Percentiles rank a stretch among this genome's conserved stretches.
These are phyloP conservation scores for Philonicus albiceps DNA, from an alignment of 2,888 invertebrate genomes.

Conservation along the genomic window DNA sequence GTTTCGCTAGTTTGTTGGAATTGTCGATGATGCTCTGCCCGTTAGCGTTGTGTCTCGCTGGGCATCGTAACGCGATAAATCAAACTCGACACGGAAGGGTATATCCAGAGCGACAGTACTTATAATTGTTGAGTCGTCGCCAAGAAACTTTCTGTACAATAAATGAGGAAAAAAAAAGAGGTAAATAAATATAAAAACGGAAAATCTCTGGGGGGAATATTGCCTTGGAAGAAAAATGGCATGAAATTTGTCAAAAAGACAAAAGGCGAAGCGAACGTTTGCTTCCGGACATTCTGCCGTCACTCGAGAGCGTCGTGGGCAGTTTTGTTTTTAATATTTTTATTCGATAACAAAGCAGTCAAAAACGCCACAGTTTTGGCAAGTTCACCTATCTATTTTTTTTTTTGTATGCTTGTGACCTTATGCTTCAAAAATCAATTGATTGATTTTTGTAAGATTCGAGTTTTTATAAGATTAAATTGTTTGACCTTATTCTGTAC, in stretches of 20 bases:
- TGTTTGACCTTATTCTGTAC: no score
- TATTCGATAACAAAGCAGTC: not conserved
- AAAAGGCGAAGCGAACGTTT: not conserved
- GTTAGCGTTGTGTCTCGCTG: slow-evolving; percentile 42
- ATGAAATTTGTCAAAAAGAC: not conserved
- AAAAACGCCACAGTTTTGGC: not conserved
- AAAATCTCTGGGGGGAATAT: not conserved
- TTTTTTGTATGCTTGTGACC: not conserved
- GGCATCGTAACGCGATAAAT: slow-evolving; percentile 23
- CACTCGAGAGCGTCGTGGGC: not conserved
- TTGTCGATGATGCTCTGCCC: slow-evolving; percentile 44
- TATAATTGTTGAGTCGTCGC: slow-evolving; percentile 46
- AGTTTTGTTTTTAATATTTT: not conserved
- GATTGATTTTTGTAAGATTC: no score
- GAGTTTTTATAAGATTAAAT: no score
- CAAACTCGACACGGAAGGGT: slow-evolving; percentile 43
- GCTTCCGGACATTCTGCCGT: not conserved
- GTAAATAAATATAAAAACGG: not conserved
- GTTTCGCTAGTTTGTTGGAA: not conserved
- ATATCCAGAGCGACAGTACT: slow-evolving; percentile 44
- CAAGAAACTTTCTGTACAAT: slow-evolving; percentile 35
- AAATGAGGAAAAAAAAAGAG: not conserved
- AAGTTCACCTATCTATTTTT: not conserved
- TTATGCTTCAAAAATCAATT: not conserved
- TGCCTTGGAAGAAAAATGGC: not conserved